phyloP scores from a whole-genome alignment of 2,888 invertebrate species.

The Netelia virgata region DNA sequence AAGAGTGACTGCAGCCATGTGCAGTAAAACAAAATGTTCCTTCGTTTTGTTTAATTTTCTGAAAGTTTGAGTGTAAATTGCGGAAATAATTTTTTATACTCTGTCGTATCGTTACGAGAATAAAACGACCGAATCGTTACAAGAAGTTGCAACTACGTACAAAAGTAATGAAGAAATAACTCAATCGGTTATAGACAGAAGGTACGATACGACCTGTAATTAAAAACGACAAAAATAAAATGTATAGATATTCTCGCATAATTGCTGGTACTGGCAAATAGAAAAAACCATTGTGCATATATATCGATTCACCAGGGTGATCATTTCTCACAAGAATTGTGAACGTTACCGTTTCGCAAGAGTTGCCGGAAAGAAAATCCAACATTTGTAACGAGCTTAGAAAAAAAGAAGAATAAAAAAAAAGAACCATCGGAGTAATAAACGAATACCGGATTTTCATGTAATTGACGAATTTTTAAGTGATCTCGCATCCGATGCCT shows the following conservation, averaged over 20 bases:
- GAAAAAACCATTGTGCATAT: slow-evolving; percentile 36
- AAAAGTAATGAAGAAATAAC: slow-evolving; percentile 26
- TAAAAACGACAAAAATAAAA: slow-evolving; percentile 56
- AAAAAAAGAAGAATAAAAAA: slow-evolving; percentile 26
- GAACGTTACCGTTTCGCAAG: slow-evolving; percentile 33
- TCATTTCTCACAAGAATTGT: slow-evolving; percentile 53
- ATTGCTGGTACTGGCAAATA: slow-evolving; percentile 45
- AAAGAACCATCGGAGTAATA: slow-evolving; percentile 55
- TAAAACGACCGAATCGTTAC: slow-evolving; percentile 19
- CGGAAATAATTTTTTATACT: slow-evolving; percentile 59
- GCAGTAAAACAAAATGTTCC: background rate
- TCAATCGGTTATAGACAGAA: slow-evolving; percentile 55
- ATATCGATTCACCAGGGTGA: slow-evolving; percentile 63
- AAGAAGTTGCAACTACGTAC: slow-evolving; percentile 57
- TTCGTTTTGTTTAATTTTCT: slow-evolving; percentile 38
- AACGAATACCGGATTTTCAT: slow-evolving; percentile 62
- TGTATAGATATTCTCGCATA: slow-evolving; percentile 67
- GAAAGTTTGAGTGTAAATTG: slow-evolving; percentile 53
- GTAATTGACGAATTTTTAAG: slow-evolving; percentile 35
- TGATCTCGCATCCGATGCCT: background rate
- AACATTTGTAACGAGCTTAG: slow-evolving; percentile 68
- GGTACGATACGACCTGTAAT: slow-evolving; percentile 58
- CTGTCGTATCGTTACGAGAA: slow-evolving; percentile 19
- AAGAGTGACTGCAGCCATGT: background rate
- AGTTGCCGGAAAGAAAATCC: slow-evolving; percentile 24